phyloP scores from a whole-genome alignment of 2,888 invertebrate genomes.

The Didymodactylos carnosus region DNA sequence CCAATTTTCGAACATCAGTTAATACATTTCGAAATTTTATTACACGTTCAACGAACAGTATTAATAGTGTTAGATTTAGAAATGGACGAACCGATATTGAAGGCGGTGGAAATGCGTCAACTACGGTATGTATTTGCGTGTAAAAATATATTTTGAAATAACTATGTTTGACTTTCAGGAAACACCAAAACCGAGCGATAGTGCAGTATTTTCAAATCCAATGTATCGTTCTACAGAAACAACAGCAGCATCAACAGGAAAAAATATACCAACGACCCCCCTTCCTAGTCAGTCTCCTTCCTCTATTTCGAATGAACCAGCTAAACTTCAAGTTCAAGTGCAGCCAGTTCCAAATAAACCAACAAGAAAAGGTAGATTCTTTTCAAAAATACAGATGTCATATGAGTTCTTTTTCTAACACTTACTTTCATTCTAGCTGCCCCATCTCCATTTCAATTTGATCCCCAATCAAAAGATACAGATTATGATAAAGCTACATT shows the following conservation, averaged over 20 bases:
- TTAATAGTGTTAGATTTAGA: background rate
- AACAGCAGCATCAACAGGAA: background rate
- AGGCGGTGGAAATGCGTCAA: background rate
- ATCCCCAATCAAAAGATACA: background rate
- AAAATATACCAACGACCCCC: too few relatives aligned
- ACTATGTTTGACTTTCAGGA: background rate
- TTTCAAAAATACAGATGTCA: background rate
- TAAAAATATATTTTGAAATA: accelerated
- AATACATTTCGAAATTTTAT: background rate
- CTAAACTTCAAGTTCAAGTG: background rate
- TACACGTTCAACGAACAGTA: background rate
- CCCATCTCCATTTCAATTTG: background rate
- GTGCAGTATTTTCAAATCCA: background rate
- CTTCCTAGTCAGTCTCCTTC: too few relatives aligned
- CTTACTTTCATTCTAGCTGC: background rate
- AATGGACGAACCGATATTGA: background rate
- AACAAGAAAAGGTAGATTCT: background rate
- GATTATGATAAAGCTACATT: background rate
- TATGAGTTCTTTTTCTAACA: background rate
- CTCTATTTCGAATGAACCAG: background rate
- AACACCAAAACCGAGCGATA: too few relatives aligned
- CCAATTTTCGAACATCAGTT: background rate
- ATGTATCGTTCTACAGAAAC: too few relatives aligned
- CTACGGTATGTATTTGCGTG: background rate
- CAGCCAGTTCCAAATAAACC: conserved; percentile 22